Evolutionary conservation across 2,113 vertebrate species (phyloP).

Genomic region (Trochalopteron elliotii): DNA sequence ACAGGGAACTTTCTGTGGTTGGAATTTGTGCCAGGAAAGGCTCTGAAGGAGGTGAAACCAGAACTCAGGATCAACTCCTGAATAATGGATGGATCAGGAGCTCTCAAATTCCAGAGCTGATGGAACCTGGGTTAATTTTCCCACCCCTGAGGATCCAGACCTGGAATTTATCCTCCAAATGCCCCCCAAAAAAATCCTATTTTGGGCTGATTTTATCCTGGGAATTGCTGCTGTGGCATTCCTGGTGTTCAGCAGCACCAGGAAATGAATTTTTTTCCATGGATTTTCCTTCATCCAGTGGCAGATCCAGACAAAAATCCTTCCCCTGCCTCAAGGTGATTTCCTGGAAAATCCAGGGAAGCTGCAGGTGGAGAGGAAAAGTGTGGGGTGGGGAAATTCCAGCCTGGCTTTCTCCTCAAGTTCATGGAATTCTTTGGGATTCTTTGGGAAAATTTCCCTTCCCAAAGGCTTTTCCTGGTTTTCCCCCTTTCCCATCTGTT

Average conservation of each 20-base stretch:
- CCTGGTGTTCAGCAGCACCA: not conserved
- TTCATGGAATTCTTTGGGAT: not conserved
- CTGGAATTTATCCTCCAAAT: accelerated
- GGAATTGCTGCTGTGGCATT: no score
- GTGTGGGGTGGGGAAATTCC: not conserved
- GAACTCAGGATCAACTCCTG: not conserved
- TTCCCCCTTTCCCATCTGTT: accelerated
- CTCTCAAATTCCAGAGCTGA: not conserved
- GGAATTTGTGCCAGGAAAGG: not conserved
- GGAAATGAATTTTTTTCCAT: not conserved
- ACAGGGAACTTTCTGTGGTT: not conserved
- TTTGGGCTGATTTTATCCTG: not conserved
- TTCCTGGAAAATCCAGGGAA: not conserved
- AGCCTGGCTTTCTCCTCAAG: no score
- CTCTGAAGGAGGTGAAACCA: not conserved
- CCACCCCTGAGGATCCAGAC: not conserved
- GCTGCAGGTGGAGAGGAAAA: accelerated
- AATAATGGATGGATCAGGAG: slow-evolving; percentile 14
- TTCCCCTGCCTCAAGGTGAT: not conserved
- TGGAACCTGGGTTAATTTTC: not conserved
- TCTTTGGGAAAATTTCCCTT: not conserved
- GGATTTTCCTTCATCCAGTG: accelerated
- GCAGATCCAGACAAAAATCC: not conserved
- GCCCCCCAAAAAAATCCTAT: not conserved
- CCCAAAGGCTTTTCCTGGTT: not conserved